Evolutionary conservation across 2,113 vertebrate genomes (phyloP), one percentile per base, ranked within the genome.

Genomic region (Phylloscopus trochilus): DNA sequence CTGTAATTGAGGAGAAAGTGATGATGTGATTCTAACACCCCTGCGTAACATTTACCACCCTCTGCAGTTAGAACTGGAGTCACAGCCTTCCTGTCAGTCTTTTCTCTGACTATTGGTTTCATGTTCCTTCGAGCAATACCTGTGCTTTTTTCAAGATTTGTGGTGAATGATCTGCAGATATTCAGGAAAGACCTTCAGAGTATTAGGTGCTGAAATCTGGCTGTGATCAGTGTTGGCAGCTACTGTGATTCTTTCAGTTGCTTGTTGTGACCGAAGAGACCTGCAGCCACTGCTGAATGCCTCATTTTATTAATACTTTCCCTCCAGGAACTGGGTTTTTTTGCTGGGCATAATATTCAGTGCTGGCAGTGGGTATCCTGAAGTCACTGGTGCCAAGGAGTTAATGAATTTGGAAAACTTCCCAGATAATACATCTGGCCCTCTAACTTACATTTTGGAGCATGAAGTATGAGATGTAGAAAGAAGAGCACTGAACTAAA

Each of bases 391-490:
- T 96, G 97, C 93, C 94, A 95, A 89, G 85, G 92, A 97, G 95
- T 97, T 97, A 97, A 82, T 97, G 91, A 97, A 96, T 96, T 97
- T 98, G 98, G 97, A 97, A 91, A 72, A 62, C 76, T 97, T 98
- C 97, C 97, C 97, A 96, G 96, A 97, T 97, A 93, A 96, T 95
- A 90, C 97, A 98, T 97, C 97, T 98, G 97, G 92, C 96, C 95
- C 77, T 92, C 77, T 94, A 95, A 90, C 87, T 96, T 96, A 87
- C 21, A 62, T 93, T 94, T 96, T 94, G 88, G 70, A 95, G 56
- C 90, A 92, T 92, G 56, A 91, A 93, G 84, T 93, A 94, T 87
- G 64, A 93, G 89, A 94, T 75, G 62, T 58, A 94, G 83, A 60
- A 92, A 95, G 79, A 82, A 88, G 73, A 93, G 92, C 92, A 84